Evolutionary conservation across 1,140 invertebrate species (phyloP), one percentile per base, ranked within the genome.

Genomic region (Ceratoteleas bidentatus): DNA sequence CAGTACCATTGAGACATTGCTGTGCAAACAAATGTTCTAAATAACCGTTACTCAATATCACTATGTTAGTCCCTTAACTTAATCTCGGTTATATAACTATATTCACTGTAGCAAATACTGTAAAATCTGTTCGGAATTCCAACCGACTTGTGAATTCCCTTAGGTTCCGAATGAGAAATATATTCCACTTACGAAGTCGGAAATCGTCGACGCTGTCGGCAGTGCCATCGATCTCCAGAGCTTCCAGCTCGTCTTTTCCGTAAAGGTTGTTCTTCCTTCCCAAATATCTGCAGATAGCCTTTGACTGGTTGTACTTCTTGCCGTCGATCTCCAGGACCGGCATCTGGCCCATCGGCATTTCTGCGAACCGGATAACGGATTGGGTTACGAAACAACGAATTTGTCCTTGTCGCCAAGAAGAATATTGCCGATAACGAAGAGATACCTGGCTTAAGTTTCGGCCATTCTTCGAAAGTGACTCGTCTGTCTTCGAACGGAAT

Each of bases 401-500:
- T 45, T 10, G n/a, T 45, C n/a, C n/a, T 8, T n/a, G n/a, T 45
- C n/a, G n/a, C n/a, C n/a, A n/a, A n/a, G n/a, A n/a, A n/a, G n/a
- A n/a, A n/a, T n/a, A n/a, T n/a, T n/a, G n/a, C n/a, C n/a, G n/a
- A n/a, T n/a, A n/a, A n/a, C n/a, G n/a, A n/a, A n/a, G n/a, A n/a
- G 43, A 3, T 87, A 92, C 91, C 81, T 49, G 87, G 70, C 77
- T 91, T 92, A n/a, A 86, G 16, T 9, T 86, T 85, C 7, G 83
- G 84, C 92, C 92, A 93, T 24, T 91, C 88, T 2, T 90, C 88
- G 2, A 84, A 85, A n/a, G 64, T 62, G 50, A 93, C 72, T 9
- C 93, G 89, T 14, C 90, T 80, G 84, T 95, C 95, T 74, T 94
- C 92, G 85, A 93, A 95, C 2, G 92, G 87, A 2, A 93, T 87